Evolutionary conservation across 2,113 vertebrate genomes (phyloP).

Genomic region (Amblyopsis rosae): DNA sequence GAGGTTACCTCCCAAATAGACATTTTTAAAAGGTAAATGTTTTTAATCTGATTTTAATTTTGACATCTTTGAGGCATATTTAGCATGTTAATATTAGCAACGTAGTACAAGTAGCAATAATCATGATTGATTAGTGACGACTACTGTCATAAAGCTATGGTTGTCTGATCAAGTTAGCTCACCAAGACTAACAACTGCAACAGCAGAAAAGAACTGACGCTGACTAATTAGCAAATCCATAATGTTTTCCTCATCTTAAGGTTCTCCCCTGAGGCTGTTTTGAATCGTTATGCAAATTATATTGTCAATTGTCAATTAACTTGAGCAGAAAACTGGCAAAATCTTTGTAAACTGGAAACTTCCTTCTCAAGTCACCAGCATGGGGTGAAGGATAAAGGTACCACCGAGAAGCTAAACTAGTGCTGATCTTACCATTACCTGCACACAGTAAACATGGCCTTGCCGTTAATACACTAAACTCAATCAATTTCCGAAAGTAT

Average conservation of each 20-base stretch:
- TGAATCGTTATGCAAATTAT: conserved; percentile 79
- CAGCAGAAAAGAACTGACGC: conserved; percentile 64
- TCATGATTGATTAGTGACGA: conserved; percentile 72
- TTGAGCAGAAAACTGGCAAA: conserved; percentile 68
- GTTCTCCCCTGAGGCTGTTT: conserved; percentile 73
- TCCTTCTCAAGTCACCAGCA: conserved; percentile 67
- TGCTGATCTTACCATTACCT: not conserved
- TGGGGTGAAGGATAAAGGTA: conserved; percentile 55
- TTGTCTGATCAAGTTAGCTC: conserved; percentile 77
- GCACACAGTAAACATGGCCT: not conserved
- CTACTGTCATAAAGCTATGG: conserved; percentile 71
- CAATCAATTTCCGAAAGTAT: not conserved
- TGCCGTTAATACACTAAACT: not conserved
- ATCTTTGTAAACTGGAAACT: conserved; percentile 64
- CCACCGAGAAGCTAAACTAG: not conserved
- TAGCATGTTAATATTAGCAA: conserved; percentile 48
- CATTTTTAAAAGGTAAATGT: not conserved
- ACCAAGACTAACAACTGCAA: conserved; percentile 70
- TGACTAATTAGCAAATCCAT: conserved; percentile 80
- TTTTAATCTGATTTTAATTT: conserved; percentile 39
- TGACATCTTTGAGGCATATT: conserved; percentile 46
- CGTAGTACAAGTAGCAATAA: conserved; percentile 60
- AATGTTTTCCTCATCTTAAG: conserved; percentile 75
- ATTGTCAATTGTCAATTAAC: conserved; percentile 79
- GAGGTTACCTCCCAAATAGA: too few relatives aligned